phyloP scores from a whole-genome alignment of 1,140 invertebrate genomes.

The Anagrus nilaparvatae region DNA sequence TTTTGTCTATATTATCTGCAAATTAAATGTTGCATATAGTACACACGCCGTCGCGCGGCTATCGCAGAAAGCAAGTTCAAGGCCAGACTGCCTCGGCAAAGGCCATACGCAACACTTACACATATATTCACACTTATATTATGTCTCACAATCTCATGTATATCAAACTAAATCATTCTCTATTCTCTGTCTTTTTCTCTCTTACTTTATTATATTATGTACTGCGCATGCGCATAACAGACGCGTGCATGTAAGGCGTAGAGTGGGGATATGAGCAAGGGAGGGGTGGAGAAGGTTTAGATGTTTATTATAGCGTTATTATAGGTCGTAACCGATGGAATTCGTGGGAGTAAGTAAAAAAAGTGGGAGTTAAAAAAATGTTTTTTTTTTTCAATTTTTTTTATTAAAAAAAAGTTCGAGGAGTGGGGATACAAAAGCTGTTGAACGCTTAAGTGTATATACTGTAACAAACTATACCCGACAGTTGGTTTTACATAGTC shows the following conservation, averaged over 20 bases:
- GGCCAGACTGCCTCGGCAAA: slow-evolving; percentile 47
- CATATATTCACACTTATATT: too few relatives aligned
- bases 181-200: not conserved
- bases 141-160: not conserved
- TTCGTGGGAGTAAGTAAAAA: slow-evolving; percentile 29
- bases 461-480: too few relatives aligned
- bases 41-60: slow-evolving; percentile 38
- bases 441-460: too few relatives aligned
- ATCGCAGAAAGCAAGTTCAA: slow-evolving; percentile 60
- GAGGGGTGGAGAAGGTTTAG: slow-evolving; percentile 7
- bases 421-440: too few relatives aligned
- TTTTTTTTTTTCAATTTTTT: too few relatives aligned
- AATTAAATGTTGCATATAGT: slow-evolving; percentile 30
- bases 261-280: slow-evolving; percentile 4
- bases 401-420: too few relatives aligned
- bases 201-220: too few relatives aligned
- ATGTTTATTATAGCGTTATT: too few relatives aligned
- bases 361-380: slow-evolving; percentile 43
- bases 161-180: not conserved
- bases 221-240: not conserved
- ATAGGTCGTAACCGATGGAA: slow-evolving; percentile 39
- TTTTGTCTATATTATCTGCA: too few relatives aligned
- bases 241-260: not conserved
- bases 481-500: too few relatives aligned
- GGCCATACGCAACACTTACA: slow-evolving; percentile 22